Base-by-base conservation (phyloP, 2,797 vertebrate genomes). In the Gymnocypris eckloni region DNA sequence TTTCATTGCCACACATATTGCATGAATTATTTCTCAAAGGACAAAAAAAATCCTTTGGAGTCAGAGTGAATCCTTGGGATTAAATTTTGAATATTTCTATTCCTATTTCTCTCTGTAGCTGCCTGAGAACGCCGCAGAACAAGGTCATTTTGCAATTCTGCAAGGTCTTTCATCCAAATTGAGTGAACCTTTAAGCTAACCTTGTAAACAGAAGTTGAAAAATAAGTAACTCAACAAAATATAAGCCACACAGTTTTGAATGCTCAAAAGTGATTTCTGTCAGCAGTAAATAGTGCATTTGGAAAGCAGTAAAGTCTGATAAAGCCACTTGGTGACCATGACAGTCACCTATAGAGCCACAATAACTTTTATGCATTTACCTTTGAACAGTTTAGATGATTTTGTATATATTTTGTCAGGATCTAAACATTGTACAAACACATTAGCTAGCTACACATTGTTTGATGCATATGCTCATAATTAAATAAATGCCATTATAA, bases 1-100 rank as follows among this genome's bases (percentile, higher is more conserved):
- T 86, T 87, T 80, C 83, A 80, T 50, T 86, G 84, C 75, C 28
- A 39, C 39, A 52, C 33, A 84, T 85, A 80, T 83, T 83, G 54
- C 79, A 64, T 82, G 72, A 85, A 89, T 87, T 79, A 85, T 69
- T 89, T 86, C 86, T 66, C 66, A 81, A 82, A 87, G 83, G 69
- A 83, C 79, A 73, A 69, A 71, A 70, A 48, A 48, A 82, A 80
- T 89, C 52, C 59, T 80, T 79, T 66, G 67, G 50, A 82, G 80
- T 79, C 70, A n/a, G 48, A 64, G 59, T 79, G 88, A 89, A 87
- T 86, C 83, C 83, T 79, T 82, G 79, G 66, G 83, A 88, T 86
- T 82, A 79, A 54, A 82, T 83, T 73, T 66, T 25, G 83, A 85
- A 87, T 88, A 87, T 78, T 66, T 73, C 50, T 48, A 67, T 76